phyloP scores from a whole-genome alignment of 2,113 vertebrate species.

The Dolichotis patagonum region DNA sequence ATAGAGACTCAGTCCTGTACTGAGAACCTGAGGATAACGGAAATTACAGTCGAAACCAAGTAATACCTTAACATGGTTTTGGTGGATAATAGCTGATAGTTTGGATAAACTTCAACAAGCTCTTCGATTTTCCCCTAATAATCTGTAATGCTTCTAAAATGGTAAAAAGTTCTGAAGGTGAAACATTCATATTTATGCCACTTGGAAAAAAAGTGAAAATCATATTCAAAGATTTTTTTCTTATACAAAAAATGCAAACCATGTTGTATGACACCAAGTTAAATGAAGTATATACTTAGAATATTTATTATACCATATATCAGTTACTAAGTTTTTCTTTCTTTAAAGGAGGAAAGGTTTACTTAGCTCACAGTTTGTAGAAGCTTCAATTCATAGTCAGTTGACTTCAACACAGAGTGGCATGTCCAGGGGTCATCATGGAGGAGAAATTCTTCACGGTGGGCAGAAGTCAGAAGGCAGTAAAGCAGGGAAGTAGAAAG shows the following conservation, averaged over 20 bases:
- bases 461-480: neutral
- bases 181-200: too few species aligned
- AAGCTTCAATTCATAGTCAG: neutral
- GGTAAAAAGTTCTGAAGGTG: conserved; percentile 31
- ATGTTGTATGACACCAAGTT: neutral
- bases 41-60: neutral
- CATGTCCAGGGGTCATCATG: neutral
- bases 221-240: neutral
- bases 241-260: neutral
- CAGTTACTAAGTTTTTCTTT: neutral
- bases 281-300: neutral
- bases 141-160: conserved; percentile 38
- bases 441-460: neutral
- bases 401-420: neutral
- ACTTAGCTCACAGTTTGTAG: neutral
- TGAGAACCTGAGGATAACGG: conserved; percentile 20
- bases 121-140: neutral
- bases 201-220: conserved; percentile 34
- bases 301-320: neutral
- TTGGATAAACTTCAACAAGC: conserved; percentile 13
- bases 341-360: neutral
- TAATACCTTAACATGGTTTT: neutral
- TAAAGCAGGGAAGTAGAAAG: neutral
- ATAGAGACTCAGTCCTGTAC: neutral
- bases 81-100: conserved; percentile 2